phyloP scores from a whole-genome alignment of 2,113 vertebrate species.

The Meriones unguiculatus region DNA sequence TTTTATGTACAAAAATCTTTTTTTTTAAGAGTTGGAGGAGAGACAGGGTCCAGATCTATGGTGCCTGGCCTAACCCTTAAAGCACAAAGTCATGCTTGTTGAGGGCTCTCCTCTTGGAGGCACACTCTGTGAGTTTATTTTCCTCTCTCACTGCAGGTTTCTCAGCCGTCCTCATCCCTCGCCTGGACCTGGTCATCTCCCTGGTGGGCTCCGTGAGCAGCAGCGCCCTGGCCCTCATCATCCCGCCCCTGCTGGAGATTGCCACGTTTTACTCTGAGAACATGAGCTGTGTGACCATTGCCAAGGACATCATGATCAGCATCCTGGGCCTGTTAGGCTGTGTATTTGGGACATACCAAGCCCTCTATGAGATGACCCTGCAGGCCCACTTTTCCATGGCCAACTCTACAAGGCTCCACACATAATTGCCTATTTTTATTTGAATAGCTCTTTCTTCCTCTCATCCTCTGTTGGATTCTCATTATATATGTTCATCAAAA shows the following conservation, averaged over 20 bases:
- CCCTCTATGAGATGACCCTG: constrained; percentile 86
- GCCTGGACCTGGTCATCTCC: constrained; percentile 95
- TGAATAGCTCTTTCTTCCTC: not conserved
- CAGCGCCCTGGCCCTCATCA: constrained; percentile 95
- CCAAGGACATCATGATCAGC: constrained; percentile 92
- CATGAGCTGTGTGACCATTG: constrained; percentile 83
- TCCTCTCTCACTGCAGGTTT: constrained; percentile 84
- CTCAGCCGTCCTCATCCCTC: constrained; percentile 93
- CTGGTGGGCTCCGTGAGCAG: constrained; percentile 96
- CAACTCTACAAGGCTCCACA: constrained; percentile 72
- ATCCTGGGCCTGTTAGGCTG: constrained; percentile 93
- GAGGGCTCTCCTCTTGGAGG: not conserved
- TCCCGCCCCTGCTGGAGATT: constrained; percentile 94
- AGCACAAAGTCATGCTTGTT: not conserved
- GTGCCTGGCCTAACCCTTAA: not conserved
- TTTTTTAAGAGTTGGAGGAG: not conserved
- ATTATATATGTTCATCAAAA: constrained; percentile 28
- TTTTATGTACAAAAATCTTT: not conserved
- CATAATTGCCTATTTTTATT: constrained; percentile 71
- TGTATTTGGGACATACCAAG: constrained; percentile 92
- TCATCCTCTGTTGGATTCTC: not conserved
- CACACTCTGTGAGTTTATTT: not conserved
- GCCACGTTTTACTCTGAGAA: constrained; percentile 91
- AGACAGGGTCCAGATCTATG: not conserved
- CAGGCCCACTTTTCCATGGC: not conserved